These are phyloP conservation scores for Acomys russatus DNA, from an alignment of 2,797 vertebrate genomes.

Conservation along the genomic window DNA sequence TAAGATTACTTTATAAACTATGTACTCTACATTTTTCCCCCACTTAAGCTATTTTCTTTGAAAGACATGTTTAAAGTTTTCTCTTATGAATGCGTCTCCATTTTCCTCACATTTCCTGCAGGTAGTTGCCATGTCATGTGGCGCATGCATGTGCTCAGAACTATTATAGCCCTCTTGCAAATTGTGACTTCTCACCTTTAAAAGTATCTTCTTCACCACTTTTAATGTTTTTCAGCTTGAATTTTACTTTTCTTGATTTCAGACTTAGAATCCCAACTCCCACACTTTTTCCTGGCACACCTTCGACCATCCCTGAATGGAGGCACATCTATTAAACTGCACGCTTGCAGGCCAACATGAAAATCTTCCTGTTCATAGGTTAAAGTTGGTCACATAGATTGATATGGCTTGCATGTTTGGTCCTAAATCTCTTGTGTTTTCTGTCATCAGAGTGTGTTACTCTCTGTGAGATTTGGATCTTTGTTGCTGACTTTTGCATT, in stretches of 20 bases:
- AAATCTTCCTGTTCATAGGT: constrained; percentile 10
- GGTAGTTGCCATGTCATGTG: background rate
- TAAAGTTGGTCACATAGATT: background rate
- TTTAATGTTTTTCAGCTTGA: background rate
- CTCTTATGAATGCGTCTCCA: background rate
- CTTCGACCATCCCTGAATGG: background rate
- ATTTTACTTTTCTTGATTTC: background rate
- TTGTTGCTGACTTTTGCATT: background rate
- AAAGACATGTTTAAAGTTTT: constrained; percentile 29
- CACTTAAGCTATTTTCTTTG: background rate
- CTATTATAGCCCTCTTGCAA: background rate
- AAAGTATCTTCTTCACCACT: constrained; percentile 8
- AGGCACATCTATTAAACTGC: background rate
- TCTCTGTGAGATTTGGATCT: background rate
- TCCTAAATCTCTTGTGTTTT: constrained; percentile 22
- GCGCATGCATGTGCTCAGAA: background rate
- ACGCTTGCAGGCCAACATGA: background rate
- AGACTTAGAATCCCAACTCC: background rate
- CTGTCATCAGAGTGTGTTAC: background rate
- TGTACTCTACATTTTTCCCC: background rate
- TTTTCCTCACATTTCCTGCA: background rate
- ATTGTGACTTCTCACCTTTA: constrained; percentile 39
- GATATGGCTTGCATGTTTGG: background rate
- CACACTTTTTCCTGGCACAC: background rate
- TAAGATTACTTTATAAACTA: constrained; percentile 24